Conservation (phyloP, 1,140 invertebrate species). For the Magallana gigas region DNA sequence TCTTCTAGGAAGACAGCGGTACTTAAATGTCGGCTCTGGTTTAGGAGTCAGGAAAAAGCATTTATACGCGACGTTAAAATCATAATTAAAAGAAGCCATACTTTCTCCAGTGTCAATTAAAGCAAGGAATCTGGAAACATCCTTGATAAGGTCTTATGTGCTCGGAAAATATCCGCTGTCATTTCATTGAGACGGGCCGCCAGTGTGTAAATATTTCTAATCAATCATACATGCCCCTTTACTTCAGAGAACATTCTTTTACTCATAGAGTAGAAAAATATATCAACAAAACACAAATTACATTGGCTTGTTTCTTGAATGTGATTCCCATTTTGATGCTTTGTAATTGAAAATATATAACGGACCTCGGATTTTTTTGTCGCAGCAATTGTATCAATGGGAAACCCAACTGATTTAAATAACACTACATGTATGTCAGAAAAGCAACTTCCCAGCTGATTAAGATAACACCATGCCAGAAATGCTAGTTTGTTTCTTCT, state of each 20-base stretch:
- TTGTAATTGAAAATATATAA: no score
- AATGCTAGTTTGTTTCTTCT: no score
- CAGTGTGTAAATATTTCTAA: constrained; percentile 13
- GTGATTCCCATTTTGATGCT: no score
- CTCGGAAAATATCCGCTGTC: constrained; percentile 27
- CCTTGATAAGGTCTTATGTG: neutral
- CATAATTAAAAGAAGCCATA: constrained; percentile 23
- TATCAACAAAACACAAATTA: no score
- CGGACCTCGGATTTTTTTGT: no score
- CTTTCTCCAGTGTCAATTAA: constrained; percentile 31
- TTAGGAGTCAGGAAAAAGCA: neutral
- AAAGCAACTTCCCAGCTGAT: no score
- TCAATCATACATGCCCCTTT: neutral
- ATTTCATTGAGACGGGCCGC: neutral
- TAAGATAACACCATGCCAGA: no score
- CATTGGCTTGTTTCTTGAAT: no score
- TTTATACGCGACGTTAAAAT: constrained; percentile 14
- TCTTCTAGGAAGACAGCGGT: constrained; percentile 15
- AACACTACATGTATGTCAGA: no score
- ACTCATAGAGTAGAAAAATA: neutral
- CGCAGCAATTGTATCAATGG: no score
- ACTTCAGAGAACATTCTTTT: neutral
- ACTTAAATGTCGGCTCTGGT: constrained; percentile 15
- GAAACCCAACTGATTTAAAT: no score
- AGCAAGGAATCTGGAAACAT: neutral